A percentile compares a stretch with the other conserved stretches of the same genome.
These are phyloP conservation scores for Mohoua ochrocephala DNA, from an alignment of 2,113 vertebrate genomes.

Conservation along the genomic window DNA sequence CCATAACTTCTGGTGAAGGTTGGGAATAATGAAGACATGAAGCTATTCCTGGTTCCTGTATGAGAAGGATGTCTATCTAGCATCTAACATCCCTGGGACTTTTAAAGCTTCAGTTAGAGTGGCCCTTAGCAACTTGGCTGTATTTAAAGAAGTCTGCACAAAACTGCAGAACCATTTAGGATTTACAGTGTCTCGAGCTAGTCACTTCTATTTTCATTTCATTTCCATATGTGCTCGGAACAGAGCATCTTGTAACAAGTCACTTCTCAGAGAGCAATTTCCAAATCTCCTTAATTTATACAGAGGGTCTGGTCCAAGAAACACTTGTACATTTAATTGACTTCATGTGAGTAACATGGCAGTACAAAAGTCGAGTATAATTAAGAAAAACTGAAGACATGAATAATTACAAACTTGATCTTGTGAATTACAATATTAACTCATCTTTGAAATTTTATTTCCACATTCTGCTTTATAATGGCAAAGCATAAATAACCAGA, in stretches of 20 bases:
- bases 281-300: conserved; percentile 25
- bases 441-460: conserved; percentile 32
- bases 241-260: conserved; percentile 37
- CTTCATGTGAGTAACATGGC: conserved; percentile 18
- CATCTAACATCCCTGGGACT: neutral
- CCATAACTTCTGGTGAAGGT: neutral
- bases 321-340: conserved; percentile 32
- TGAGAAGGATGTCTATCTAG: neutral
- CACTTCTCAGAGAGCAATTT: neutral
- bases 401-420: conserved; percentile 18
- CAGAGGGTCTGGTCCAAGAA: conserved; percentile 13
- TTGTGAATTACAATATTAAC: conserved; percentile 7
- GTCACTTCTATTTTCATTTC: conserved; percentile 32
- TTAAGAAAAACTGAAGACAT: conserved; percentile 18
- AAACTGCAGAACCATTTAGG: neutral
- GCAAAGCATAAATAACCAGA: neutral
- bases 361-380: neutral
- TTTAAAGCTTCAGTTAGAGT: neutral
- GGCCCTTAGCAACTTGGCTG: neutral
- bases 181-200: neutral
- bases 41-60: neutral
- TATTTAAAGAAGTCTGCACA: neutral
- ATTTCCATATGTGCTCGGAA: conserved; percentile 22
- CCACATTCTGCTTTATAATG: neutral
- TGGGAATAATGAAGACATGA: neutral